phyloP scores from a whole-genome alignment of 2,888 invertebrate genomes.

The Abscondita cerata region DNA sequence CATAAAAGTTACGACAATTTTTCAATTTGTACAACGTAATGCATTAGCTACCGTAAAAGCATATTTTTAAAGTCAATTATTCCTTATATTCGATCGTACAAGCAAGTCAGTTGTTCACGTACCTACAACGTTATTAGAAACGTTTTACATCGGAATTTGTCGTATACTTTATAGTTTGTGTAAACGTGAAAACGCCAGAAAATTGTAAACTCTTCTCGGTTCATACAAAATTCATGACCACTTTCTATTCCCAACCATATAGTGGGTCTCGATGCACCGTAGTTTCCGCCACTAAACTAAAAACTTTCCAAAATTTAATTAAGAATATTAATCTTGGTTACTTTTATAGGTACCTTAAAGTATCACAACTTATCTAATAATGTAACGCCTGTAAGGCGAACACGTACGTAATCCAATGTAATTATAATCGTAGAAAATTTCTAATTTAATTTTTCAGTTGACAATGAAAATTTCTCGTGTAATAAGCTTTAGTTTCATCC shows the following conservation, averaged over 20 bases:
- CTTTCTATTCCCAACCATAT: conserved; percentile 14
- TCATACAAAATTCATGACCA: conserved; percentile 21
- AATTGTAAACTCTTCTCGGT: conserved; percentile 21
- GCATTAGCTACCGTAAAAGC: too few species aligned
- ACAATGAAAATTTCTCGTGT: neutral
- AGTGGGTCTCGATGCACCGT: neutral
- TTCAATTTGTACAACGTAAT: too few species aligned
- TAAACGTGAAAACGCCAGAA: conserved; percentile 23
- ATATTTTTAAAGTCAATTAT: too few species aligned
- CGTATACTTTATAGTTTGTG: conserved; percentile 22
- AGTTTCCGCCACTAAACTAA: conserved; percentile 8
- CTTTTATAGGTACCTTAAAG: conserved; percentile 10
- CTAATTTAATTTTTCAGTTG: too few species aligned
- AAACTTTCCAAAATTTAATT: conserved; percentile 19
- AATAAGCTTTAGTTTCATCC: conserved; percentile 24
- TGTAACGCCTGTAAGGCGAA: conserved; percentile 7
- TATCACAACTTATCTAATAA: conserved; percentile 13
- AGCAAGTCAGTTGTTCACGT: conserved; percentile 7
- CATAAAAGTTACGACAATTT: too few species aligned
- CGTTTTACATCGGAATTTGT: conserved; percentile 19
- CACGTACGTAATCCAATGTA: conserved; percentile 18
- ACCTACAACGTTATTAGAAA: conserved; percentile 17
- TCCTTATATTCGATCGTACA: neutral
- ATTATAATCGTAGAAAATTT: conserved; percentile 9
- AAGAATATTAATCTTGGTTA: conserved; percentile 11